Conservation (phyloP, 2,888 invertebrate species). For the Polydrusus tereticollis region DNA sequence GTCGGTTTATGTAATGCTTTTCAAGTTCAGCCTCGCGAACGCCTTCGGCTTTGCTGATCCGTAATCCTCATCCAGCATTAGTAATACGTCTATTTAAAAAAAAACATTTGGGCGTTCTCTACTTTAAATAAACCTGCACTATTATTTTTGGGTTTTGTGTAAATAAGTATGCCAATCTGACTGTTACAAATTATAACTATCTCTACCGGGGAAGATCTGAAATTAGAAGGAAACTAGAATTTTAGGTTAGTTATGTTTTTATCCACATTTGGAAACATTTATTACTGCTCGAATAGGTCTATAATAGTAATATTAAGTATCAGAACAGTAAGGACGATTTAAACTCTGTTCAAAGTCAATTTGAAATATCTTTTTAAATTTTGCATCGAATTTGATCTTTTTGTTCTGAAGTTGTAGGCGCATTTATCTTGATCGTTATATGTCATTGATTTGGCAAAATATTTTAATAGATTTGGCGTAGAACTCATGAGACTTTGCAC, state of each 20-base stretch:
- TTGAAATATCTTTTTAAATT: too few relatives aligned
- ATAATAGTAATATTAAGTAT: too few relatives aligned
- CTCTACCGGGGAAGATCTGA: neutral
- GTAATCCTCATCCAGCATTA: conserved; percentile 3
- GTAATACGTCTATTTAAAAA: conserved; percentile 28
- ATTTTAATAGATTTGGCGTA: too few relatives aligned
- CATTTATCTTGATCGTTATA: too few relatives aligned
- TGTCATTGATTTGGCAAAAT: too few relatives aligned
- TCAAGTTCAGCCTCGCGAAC: neutral
- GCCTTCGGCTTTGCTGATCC: neutral
- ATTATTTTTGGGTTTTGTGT: conserved; percentile 31
- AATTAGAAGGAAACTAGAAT: neutral
- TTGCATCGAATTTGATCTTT: too few relatives aligned
- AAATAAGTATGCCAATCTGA: conserved; percentile 22
- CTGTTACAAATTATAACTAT: conserved; percentile 10
- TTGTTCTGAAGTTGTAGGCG: too few relatives aligned
- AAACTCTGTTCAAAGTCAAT: too few relatives aligned
- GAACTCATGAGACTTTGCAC: too few relatives aligned
- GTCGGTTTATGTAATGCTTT: conserved; percentile 2
- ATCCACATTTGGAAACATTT: neutral
- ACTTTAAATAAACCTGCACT: conserved; percentile 14
- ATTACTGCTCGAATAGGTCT: too few relatives aligned
- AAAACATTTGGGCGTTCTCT: conserved; percentile 10
- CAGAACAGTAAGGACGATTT: too few relatives aligned
- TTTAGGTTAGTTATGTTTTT: too few relatives aligned